Evolutionary conservation across 2,797 vertebrate genomes (phyloP).

Genomic region (Gymnocypris eckloni): DNA sequence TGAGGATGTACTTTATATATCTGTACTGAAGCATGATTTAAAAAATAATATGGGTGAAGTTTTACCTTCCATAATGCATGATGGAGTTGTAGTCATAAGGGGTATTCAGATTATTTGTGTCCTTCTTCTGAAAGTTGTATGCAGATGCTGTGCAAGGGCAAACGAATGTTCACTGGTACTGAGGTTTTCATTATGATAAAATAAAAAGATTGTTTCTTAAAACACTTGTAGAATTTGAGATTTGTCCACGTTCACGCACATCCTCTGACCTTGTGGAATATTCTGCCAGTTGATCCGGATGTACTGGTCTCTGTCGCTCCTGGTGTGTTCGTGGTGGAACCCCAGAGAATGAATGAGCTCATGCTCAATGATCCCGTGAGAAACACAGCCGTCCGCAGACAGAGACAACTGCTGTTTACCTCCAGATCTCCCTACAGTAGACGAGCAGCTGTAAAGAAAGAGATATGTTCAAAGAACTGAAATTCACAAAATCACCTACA

Average conservation of each 20-base stretch:
- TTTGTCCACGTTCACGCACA: not conserved
- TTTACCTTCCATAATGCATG: slow-evolving; percentile 77
- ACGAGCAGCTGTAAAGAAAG: slow-evolving; percentile 71
- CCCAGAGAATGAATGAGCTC: slow-evolving; percentile 59
- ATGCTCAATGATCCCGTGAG: slow-evolving; percentile 71
- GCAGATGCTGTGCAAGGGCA: slow-evolving; percentile 17
- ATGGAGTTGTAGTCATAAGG: slow-evolving; percentile 75
- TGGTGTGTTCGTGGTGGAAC: slow-evolving; percentile 72
- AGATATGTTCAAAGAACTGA: not conserved
- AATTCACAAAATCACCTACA: not conserved
- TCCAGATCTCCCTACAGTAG: slow-evolving; percentile 70
- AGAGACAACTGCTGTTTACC: slow-evolving; percentile 72
- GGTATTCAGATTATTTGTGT: slow-evolving; percentile 72
- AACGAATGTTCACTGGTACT: not conserved
- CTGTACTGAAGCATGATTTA: slow-evolving; percentile 49
- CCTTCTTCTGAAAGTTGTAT: slow-evolving; percentile 71
- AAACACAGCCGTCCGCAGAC: slow-evolving; percentile 67
- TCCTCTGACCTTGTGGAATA: slow-evolving; percentile 51
- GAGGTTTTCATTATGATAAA: slow-evolving; percentile 24
- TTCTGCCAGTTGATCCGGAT: slow-evolving; percentile 74
- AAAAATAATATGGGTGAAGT: slow-evolving; percentile 50
- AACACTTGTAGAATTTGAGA: not conserved
- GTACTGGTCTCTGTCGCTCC: slow-evolving; percentile 73
- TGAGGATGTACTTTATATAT: slow-evolving; percentile 40
- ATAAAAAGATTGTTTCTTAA: slow-evolving; percentile 28